Evolutionary conservation across 2,888 invertebrate genomes (phyloP).

Genomic region (Chalcis sispes): DNA sequence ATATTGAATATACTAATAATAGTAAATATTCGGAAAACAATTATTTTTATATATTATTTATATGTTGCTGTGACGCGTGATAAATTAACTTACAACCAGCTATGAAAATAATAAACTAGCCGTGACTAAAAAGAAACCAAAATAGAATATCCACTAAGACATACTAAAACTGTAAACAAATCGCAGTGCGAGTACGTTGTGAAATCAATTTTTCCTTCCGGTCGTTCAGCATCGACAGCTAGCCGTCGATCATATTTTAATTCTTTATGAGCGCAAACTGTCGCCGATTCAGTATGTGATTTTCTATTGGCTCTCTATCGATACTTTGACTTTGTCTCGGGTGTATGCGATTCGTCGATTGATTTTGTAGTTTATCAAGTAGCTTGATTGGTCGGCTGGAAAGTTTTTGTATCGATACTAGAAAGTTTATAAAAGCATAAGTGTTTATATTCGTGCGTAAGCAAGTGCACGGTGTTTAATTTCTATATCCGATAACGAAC

Average conservation of each 20-base stretch:
- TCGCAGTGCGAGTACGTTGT: too few species aligned
- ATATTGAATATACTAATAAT: too few species aligned
- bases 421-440: slow-evolving; percentile 26
- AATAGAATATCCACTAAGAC: too few species aligned
- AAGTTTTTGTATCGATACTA: slow-evolving; percentile 47
- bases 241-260: slow-evolving; percentile 28
- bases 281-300: slow-evolving; percentile 39
- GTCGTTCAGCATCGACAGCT: neutral
- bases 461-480: slow-evolving; percentile 27
- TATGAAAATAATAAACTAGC: too few species aligned
- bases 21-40: too few species aligned
- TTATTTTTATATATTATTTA: too few species aligned
- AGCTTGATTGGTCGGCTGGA: slow-evolving; percentile 22
- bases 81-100: too few species aligned
- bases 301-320: slow-evolving; percentile 25
- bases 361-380: neutral
- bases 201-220: slow-evolving; percentile 30
- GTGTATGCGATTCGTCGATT: neutral
- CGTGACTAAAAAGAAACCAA: too few species aligned
- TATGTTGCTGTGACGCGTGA: too few species aligned
- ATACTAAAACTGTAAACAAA: too few species aligned
- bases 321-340: slow-evolving; percentile 26
- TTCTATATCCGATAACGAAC: slow-evolving; percentile 34
- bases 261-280: slow-evolving; percentile 26
- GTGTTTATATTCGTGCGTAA: neutral